Conservation (phyloP, 2,797 vertebrate genomes). For the Garrulus glandarius region DNA sequence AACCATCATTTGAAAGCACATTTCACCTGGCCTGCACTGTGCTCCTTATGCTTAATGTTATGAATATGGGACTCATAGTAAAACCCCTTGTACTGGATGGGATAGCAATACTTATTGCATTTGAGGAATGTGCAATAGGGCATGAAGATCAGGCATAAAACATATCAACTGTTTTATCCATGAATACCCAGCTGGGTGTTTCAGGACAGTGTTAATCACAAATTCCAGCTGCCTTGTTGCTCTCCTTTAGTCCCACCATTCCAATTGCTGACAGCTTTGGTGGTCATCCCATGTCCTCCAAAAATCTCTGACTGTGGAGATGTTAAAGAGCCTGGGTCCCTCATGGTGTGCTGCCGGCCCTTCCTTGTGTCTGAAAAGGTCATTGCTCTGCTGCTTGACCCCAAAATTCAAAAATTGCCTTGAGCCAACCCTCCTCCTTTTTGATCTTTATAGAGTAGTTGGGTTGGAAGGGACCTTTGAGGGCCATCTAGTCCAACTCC, state of each 20-base stretch:
- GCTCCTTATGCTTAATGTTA: background rate
- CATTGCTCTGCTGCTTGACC: background rate
- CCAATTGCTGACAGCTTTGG: background rate
- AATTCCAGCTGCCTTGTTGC: background rate
- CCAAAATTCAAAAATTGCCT: background rate
- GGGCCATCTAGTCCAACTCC: background rate
- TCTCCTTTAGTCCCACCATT: background rate
- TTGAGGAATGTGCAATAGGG: constrained; percentile 51
- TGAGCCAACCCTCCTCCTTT: background rate
- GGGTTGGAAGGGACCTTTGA: background rate
- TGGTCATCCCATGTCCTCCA: background rate
- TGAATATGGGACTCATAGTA: background rate
- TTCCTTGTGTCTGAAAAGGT: background rate
- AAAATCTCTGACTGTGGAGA: background rate
- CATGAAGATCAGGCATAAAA: constrained; percentile 18
- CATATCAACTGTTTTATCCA: background rate
- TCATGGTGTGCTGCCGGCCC: background rate
- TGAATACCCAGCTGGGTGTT: background rate
- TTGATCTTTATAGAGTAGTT: background rate
- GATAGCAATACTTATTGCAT: constrained; percentile 48
- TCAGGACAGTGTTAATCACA: background rate
- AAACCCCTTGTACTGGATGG: background rate
- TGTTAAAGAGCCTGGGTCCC: background rate
- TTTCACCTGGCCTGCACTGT: constrained; percentile 28
- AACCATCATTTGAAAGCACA: constrained; percentile 14